A percentile compares a stretch with the other conserved stretches of the same genome.
phyloP scores from a whole-genome alignment of 2,797 vertebrate genomes.

The Rhabdophis nuchalis region DNA sequence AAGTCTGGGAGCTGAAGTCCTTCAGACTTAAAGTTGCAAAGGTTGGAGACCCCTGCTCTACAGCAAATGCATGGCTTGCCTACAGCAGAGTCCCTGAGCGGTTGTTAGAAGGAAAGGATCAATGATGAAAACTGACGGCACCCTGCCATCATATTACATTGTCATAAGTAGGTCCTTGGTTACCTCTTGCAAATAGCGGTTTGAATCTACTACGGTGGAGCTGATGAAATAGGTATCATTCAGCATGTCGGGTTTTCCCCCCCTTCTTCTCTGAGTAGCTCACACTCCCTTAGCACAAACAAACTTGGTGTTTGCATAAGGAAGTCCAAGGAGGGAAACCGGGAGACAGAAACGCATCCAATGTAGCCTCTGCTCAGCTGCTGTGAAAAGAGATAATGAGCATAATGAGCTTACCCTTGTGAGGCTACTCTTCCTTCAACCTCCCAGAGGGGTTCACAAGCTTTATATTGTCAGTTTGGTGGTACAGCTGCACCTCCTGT shows the following conservation, averaged over 20 bases:
- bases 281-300: background rate
- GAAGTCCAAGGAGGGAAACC: background rate
- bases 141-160: background rate
- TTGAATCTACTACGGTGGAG: background rate
- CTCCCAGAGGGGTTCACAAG: slow-evolving; percentile 53
- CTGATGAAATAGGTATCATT: background rate
- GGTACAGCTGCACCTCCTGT: background rate
- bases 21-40: no score
- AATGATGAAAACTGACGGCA: background rate
- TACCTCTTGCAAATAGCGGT: background rate
- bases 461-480: background rate
- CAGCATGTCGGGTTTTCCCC: no score
- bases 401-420: slow-evolving; percentile 64
- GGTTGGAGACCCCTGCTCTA: no score
- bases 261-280: background rate
- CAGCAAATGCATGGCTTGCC: background rate
- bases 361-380: slow-evolving; percentile 58
- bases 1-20: no score
- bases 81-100: background rate
- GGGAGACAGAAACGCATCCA: slow-evolving; percentile 24
- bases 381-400: slow-evolving; percentile 63
- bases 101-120: background rate
- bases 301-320: background rate
- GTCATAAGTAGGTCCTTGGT: background rate
- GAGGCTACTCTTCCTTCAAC: slow-evolving; percentile 48